Conservation (phyloP, 1,140 invertebrate species). For the Oreohelix idahoensis region DNA sequence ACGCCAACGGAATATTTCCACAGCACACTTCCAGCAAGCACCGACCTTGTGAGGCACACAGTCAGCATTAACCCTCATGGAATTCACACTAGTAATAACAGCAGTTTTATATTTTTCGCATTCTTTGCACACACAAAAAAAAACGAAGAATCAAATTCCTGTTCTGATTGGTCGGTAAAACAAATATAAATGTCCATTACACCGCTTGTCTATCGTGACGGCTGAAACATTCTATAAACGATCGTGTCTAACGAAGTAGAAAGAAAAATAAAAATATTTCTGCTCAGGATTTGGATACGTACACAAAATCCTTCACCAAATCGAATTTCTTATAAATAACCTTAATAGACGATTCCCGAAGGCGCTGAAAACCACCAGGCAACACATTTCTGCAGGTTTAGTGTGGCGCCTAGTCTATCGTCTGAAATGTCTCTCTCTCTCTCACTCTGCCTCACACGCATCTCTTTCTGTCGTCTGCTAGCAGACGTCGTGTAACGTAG, state of each 20-base stretch:
- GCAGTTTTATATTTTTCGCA: no score
- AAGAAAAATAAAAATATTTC: background rate
- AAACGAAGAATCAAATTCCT: no score
- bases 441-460: background rate
- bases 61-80: no score
- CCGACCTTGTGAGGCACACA: no score
- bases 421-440: background rate
- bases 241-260: background rate
- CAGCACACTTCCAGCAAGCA: no score
- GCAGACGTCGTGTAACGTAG: background rate
- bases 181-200: no score
- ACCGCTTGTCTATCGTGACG: background rate
- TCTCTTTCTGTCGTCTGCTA: background rate
- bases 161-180: no score
- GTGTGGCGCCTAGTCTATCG: background rate
- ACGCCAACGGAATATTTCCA: no score
- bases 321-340: slow-evolving; percentile 7
- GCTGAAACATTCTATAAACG: background rate
- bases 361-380: background rate
- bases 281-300: background rate
- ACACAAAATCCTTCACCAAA: slow-evolving; percentile 9
- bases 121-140: no score
- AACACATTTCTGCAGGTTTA: background rate
- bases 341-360: background rate
- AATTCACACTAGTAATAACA: no score